Base-by-base conservation (phyloP, 2,113 vertebrate species). In the Sprattus sprattus region DNA sequence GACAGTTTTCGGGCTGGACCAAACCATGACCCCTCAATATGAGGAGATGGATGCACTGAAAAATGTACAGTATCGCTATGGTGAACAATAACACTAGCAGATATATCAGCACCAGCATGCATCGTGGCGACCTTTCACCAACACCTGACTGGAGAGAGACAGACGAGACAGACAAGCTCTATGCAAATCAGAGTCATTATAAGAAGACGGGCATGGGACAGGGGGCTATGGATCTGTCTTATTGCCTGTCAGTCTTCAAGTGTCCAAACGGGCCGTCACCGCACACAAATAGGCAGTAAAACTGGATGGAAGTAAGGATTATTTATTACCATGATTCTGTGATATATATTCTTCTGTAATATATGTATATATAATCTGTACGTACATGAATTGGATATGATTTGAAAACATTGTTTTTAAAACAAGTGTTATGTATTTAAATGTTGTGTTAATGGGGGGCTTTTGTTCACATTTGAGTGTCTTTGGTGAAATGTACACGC, bases 21-120 rank as follows among this genome's bases (percentile, higher is more conserved):
- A 32, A 15, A 16, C 11, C 25, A 13, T 75, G 28, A 39, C 67
- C 67, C 25, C 67, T 75, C 67, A 10, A 28, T 28, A 75, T 32
- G 28, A 11, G 67, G 71, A 32, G 11, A 44, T 13, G 32, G 64
- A 25, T 28, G n/a, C 10, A 10, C 6, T 8, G 64, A 13, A 44
- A 4, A 25, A 13, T 28, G 28, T 32, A 39, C 71, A 78, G 71
- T 13, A 39, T 78, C 71, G 5, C 28, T 52, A 80, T 80, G 44
- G 13, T 64, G 78, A 85, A 84, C 67, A 85, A 81, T 60, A 64
- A 32, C 45, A 4, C 46, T 81, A 60, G 49, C 85, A 88, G 87
- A 88, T 83, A 87, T 45, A 78, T 78, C 71, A 78, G 71, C 71
- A 39, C 16, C 71, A 39, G 71, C 71, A 78, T 28, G 32, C 28